These are phyloP conservation scores for Progne subis DNA, from an alignment of 2,113 vertebrate genomes.

Conservation along the genomic window DNA sequence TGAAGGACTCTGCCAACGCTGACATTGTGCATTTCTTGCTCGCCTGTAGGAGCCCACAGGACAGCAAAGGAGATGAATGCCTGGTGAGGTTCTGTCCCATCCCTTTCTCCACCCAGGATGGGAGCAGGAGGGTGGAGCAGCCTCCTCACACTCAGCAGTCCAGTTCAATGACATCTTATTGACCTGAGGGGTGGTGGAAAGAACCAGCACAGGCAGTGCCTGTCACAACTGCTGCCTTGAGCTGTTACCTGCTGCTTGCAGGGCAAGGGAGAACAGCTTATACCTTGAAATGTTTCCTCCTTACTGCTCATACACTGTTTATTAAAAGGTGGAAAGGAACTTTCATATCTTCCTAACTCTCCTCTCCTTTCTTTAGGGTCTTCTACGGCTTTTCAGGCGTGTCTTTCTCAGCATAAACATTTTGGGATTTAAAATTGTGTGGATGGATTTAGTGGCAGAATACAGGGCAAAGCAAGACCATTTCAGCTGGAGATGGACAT, in stretches of 20 bases:
- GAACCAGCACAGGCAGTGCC: neutral
- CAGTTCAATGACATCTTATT: accelerated
- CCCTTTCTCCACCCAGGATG: neutral
- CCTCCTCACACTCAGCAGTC: neutral
- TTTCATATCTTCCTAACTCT: neutral
- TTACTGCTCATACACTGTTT: neutral
- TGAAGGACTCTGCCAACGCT: accelerated
- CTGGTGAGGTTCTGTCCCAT: neutral
- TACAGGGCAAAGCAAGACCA: neutral
- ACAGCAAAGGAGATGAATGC: neutral
- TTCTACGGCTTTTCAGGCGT: neutral
- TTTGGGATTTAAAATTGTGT: neutral
- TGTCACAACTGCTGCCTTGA: neutral
- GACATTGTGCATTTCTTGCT: neutral
- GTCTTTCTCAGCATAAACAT: neutral
- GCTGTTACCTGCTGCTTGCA: neutral
- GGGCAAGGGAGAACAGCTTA: neutral
- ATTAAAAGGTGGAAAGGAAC: neutral
- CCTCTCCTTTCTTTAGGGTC: neutral
- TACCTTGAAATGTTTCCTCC: neutral
- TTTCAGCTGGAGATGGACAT: neutral
- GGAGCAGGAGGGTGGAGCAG: neutral
- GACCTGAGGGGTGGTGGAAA: neutral
- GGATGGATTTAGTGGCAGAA: neutral
- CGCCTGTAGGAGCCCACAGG: neutral